These are phyloP conservation scores for Parotocinclus haroldoi DNA, from an alignment of 2,797 vertebrate species.

Conservation along the genomic window DNA sequence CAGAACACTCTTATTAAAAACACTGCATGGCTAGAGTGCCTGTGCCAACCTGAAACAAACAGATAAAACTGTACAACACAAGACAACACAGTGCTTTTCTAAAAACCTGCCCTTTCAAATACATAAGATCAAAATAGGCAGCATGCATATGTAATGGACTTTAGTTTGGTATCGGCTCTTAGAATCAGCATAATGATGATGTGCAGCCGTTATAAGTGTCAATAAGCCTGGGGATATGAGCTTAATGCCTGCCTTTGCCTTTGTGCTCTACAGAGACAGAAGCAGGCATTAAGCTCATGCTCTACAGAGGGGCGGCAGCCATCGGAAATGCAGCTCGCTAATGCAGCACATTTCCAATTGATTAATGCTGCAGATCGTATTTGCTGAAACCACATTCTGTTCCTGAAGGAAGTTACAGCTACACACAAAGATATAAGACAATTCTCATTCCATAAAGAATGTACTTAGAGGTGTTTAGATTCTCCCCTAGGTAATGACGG, in stretches of 20 bases:
- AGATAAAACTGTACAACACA: slow-evolving; percentile 35
- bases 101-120: slow-evolving; percentile 20
- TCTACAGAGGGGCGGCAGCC: slow-evolving; percentile 51
- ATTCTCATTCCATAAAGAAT: slow-evolving; percentile 23
- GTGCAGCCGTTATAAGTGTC: slow-evolving; percentile 49
- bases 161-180: slow-evolving; percentile 48
- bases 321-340: slow-evolving; percentile 46
- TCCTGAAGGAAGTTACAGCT: slow-evolving; percentile 51
- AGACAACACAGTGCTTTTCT: slow-evolving; percentile 16
- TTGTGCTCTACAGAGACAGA: slow-evolving; percentile 53
- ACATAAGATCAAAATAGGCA: slow-evolving; percentile 33
- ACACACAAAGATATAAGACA: slow-evolving; percentile 31
- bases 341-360: slow-evolving; percentile 63
- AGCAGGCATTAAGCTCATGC: too few relatives aligned
- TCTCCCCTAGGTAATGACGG: slow-evolving; percentile 1
- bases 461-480: slow-evolving; percentile 21
- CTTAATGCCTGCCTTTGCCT: slow-evolving; percentile 46
- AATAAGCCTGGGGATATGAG: slow-evolving; percentile 44
- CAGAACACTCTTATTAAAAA: slow-evolving; percentile 60
- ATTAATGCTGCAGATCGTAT: slow-evolving; percentile 64
- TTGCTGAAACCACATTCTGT: slow-evolving; percentile 62
- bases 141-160: slow-evolving; percentile 40
- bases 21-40: slow-evolving; percentile 48
- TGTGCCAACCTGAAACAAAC: slow-evolving; percentile 52
- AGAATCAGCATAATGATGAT: slow-evolving; percentile 39